Evolutionary conservation across 2,113 vertebrate species (phyloP), one percentile per base, ranked within the genome.

Genomic region (Rana temporaria): DNA sequence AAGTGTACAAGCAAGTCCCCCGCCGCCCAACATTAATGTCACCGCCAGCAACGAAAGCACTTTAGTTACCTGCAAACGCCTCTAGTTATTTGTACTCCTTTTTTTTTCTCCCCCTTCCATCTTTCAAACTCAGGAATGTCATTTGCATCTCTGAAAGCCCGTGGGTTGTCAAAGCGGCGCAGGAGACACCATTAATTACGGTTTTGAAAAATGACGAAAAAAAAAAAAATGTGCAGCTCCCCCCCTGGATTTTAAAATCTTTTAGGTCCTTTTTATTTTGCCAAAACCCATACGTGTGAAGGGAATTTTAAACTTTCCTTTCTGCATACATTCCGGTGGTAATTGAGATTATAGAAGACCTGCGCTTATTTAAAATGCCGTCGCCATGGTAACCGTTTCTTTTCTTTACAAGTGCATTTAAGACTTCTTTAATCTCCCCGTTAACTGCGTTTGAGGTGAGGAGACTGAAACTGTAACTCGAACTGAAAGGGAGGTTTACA

Each of bases 101-200:
- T 60, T 60, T 42, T 42, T 48, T 14, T 48, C 42, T 48, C 42
- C 34, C 59, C 1, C n/a, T 60, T 60, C 59, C 59, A 60, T 60
- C 59, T 60, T 60, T 60, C 59, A 60, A 22, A 60, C 59, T 60
- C 20, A 60, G 20, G 20, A 20, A 60, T 60, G 59, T 60, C 59
- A 60, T 60, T 60, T 60, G 59, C 59, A 60, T 60, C 22, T 60
- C 59, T 60, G 59, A 60, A n/a, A 19, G 59, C 59, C 59, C 59
- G 59, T 60, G 59, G 59, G 59, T 20, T 60, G 59, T 20, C 8
- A 20, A n/a, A 60, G 59, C 59, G 8, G 59, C 11, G 20, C 19
- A 60, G 22, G 20, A 20, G 59, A 60, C 59, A 22, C 18, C 20
- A 60, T 60, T 60, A 60, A 60, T 60, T 19, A 60, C 59, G 1